Evolutionary conservation across 1,140 invertebrate genomes (phyloP), one percentile per base, ranked within the genome.

Genomic region (Aradophagus sp.): DNA sequence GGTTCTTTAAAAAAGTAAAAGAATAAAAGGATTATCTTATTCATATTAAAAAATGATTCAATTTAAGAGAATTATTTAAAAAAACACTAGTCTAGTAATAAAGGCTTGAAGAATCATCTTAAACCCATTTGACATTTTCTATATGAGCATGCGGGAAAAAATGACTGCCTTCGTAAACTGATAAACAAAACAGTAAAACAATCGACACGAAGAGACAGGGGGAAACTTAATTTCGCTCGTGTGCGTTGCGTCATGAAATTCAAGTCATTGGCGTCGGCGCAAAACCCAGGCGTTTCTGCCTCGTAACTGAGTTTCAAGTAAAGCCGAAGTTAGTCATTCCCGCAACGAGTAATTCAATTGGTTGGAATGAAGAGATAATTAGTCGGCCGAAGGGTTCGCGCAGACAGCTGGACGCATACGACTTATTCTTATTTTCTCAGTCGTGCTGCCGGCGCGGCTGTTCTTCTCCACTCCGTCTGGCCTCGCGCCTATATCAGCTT

Each of bases 341-440:
- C 14, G 26, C 39, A 59, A 55, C 59, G 55, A 62, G 56, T 62
- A 58, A 74, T 71, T 59, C 70, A 76, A 76, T 79, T 76, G 75
- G 71, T 56, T 68, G 45, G 68, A 79, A 76, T 76, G 73, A 77
- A 75, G 68, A 53, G 66, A 75, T 74, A 79, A 77, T 77, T 77
- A 75, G 50, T 67, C 65, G 59, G 32, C 45, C 66, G 69, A 63
- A 68, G 61, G 71, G 48, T 62, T 71, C 42, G 68, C 55, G 70
- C 69, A 77, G 76, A 79, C 77, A 76, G 74, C 76, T 76, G 76
- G 72, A 76, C 76, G 72, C 77, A 73, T 29, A 59, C 48, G 42
- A 56, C 27, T 55, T 55, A 39, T 65, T 73, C 47, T 62, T 55
- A 58, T 58, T 73, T 31, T 59, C 31, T 63, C 19, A 20, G 32